Conservation (phyloP, 1,140 invertebrate genomes). For the Riptortus pedestris region DNA sequence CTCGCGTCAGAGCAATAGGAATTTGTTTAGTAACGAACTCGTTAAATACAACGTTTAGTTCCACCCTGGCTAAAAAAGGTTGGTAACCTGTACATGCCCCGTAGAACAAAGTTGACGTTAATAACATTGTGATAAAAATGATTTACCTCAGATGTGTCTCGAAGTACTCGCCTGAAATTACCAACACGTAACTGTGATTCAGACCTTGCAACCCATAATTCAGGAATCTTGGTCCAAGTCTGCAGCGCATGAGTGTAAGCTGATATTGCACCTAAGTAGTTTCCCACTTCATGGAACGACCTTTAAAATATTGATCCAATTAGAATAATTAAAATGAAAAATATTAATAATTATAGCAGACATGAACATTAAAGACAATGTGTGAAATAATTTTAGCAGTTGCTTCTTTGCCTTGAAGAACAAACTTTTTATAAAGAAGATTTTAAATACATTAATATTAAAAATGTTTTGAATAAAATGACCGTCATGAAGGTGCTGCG, state of each 20-base stretch:
- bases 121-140: no score
- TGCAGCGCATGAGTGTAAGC: conserved; percentile 69
- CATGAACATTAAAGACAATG: conserved; percentile 4
- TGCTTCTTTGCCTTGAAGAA: background rate
- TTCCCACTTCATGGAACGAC: conserved; percentile 59
- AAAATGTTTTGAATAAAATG: no score
- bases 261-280: conserved; percentile 68
- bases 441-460: no score
- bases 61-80: no score
- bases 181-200: conserved; percentile 61
- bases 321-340: background rate
- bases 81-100: no score
- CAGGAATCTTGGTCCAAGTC: conserved; percentile 58
- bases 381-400: conserved; percentile 9
- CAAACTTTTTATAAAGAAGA: no score
- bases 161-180: conserved; percentile 59
- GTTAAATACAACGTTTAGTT: no score
- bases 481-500: no score
- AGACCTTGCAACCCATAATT: conserved; percentile 63
- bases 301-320: conserved; percentile 36
- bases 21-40: no score
- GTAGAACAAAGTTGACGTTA: no score
- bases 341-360: background rate
- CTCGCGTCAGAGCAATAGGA: no score
- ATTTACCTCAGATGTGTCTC: conserved; percentile 50